Conservation (phyloP, 2,113 vertebrate species). For the Rhipidura dahli region DNA sequence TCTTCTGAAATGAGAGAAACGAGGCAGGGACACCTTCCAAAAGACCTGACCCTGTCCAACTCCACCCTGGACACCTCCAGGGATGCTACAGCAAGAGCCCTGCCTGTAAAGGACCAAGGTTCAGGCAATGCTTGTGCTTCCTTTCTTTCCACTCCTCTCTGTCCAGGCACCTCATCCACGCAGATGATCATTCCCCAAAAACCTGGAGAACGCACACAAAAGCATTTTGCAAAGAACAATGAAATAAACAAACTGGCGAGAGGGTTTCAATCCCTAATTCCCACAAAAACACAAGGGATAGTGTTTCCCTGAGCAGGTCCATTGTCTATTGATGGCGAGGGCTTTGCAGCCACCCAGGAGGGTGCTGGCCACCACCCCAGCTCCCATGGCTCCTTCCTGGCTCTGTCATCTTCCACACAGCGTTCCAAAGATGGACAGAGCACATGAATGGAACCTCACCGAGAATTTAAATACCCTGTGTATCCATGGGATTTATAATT, state of each 20-base stretch:
- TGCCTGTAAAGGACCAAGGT: background rate
- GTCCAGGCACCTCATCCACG: background rate
- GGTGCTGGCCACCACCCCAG: background rate
- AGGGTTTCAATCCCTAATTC: background rate
- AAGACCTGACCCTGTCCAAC: accelerated
- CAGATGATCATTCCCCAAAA: background rate
- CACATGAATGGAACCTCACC: background rate
- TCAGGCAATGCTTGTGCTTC: background rate
- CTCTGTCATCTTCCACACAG: background rate
- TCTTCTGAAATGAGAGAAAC: background rate
- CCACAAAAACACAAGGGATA: background rate
- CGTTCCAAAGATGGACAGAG: background rate
- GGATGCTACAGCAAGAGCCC: background rate
- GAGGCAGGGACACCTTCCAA: background rate
- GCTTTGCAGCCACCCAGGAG: background rate
- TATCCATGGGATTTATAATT: background rate
- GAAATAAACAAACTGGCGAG: background rate
- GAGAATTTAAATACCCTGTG: accelerated
- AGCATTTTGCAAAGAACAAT: background rate
- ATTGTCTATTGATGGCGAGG: accelerated
- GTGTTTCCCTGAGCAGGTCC: background rate
- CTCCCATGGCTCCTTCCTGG: background rate
- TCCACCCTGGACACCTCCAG: background rate
- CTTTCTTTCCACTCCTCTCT: background rate
- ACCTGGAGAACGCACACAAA: background rate